Evolutionary conservation across 2,888 invertebrate species (phyloP).

Genomic region (Cryptus viduatorius): DNA sequence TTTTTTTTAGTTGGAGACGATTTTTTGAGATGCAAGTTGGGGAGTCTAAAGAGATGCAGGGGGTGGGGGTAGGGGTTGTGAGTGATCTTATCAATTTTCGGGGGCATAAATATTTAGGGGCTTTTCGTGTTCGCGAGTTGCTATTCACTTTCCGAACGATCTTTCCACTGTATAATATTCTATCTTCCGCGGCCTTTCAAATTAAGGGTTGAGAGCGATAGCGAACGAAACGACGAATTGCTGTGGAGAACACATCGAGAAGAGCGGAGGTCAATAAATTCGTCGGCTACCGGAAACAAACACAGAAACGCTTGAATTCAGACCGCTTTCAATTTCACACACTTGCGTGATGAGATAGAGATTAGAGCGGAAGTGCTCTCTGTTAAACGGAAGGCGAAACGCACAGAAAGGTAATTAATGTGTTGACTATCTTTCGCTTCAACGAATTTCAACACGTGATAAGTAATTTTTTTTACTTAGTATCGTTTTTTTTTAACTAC

Average conservation of each 20-base stretch:
- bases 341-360: not conserved
- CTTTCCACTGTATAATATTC: conserved; percentile 16
- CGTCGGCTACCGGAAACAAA: conserved; percentile 61
- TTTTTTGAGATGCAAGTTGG: too few species aligned
- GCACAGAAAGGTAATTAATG: not conserved
- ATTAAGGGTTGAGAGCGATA: conserved; percentile 56
- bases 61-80: too few species aligned
- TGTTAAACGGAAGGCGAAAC: not conserved
- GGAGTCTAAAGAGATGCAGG: too few species aligned
- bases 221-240: conserved; percentile 11
- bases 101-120: conserved; percentile 59
- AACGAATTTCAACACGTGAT: not conserved
- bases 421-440: not conserved
- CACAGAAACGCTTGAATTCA: not conserved
- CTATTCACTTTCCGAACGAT: conserved; percentile 63
- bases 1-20: not conserved
- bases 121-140: conserved; percentile 41
- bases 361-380: not conserved
- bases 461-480: too few species aligned
- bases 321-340: not conserved
- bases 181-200: conserved; percentile 66
- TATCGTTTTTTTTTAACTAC: too few species aligned
- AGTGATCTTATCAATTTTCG: conserved; percentile 18
- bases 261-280: conserved; percentile 66
- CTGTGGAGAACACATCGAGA: conserved; percentile 47